Conservation (phyloP, 2,113 vertebrate genomes). For the Capra hircus region DNA sequence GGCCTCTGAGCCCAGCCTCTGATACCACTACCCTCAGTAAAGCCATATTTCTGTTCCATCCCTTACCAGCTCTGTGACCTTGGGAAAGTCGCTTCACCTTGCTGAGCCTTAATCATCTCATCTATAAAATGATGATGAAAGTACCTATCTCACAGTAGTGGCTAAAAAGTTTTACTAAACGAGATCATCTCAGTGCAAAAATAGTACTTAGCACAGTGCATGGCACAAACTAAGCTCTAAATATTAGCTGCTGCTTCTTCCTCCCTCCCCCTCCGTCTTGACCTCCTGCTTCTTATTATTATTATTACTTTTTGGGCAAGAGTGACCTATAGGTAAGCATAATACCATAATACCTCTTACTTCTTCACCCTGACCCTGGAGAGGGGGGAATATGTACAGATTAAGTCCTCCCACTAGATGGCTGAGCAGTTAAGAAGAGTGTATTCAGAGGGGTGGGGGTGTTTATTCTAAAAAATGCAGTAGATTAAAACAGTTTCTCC, state of each 20-base stretch:
- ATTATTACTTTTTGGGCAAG: not conserved
- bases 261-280: accelerated
- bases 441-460: not conserved
- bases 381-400: not conserved
- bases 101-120: not conserved
- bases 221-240: not conserved
- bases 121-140: not conserved
- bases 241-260: not conserved
- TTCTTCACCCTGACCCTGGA: not conserved
- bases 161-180: not conserved
- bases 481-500: not conserved
- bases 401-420: not conserved
- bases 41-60: not conserved
- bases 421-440: not conserved
- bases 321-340: not conserved
- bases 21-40: not conserved
- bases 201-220: not conserved
- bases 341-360: not conserved
- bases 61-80: not conserved
- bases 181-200: not conserved
- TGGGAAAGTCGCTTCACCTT: not conserved
- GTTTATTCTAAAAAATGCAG: not conserved
- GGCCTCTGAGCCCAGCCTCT: not conserved
- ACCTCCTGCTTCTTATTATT: not conserved
- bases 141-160: not conserved